Evolutionary conservation across 2,888 invertebrate genomes (phyloP).

Genomic region (Trissoscelio sp.): DNA sequence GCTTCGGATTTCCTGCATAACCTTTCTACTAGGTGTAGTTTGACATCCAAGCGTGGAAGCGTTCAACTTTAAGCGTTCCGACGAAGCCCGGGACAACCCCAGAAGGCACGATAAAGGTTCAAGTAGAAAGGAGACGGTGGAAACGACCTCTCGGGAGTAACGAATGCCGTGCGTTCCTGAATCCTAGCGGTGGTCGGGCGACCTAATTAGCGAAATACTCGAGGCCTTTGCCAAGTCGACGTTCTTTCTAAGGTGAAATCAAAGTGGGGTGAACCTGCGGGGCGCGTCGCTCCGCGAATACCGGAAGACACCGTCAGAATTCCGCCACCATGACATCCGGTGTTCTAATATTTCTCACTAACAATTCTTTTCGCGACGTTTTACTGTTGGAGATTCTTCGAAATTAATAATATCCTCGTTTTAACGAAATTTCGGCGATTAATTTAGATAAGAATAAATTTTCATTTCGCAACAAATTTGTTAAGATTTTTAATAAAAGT

Average conservation of each 20-base stretch:
- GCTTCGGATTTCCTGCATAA: constrained; percentile 29
- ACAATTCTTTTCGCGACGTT: constrained; percentile 29
- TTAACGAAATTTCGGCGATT: constrained; percentile 15
- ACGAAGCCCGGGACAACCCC: constrained; percentile 48
- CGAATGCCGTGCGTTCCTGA: constrained; percentile 80
- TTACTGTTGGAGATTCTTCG: not conserved
- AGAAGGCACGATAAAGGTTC: constrained; percentile 65
- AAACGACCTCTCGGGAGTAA: constrained; percentile 74
- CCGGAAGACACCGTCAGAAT: constrained; percentile 77
- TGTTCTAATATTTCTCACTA: constrained; percentile 26
- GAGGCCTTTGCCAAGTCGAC: constrained; percentile 53
- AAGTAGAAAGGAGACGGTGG: constrained; percentile 57
- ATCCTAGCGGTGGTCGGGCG: constrained; percentile 77
- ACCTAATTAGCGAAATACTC: constrained; percentile 81
- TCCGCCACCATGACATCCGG: constrained; percentile 60
- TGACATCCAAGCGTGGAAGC: constrained; percentile 43
- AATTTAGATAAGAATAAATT: constrained; percentile 32
- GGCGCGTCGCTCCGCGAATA: constrained; percentile 75
- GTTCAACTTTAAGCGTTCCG: constrained; percentile 53
- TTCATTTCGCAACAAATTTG: constrained; percentile 9
- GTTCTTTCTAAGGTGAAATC: constrained; percentile 66
- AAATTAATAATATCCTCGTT: constrained; percentile 38
- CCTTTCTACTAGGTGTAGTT: constrained; percentile 30
- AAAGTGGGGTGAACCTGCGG: constrained; percentile 40
- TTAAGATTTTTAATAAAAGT: constrained; percentile 6